These are phyloP conservation scores for Gallinago media DNA, from an alignment of 2,113 vertebrate species.

Conservation along the genomic window DNA sequence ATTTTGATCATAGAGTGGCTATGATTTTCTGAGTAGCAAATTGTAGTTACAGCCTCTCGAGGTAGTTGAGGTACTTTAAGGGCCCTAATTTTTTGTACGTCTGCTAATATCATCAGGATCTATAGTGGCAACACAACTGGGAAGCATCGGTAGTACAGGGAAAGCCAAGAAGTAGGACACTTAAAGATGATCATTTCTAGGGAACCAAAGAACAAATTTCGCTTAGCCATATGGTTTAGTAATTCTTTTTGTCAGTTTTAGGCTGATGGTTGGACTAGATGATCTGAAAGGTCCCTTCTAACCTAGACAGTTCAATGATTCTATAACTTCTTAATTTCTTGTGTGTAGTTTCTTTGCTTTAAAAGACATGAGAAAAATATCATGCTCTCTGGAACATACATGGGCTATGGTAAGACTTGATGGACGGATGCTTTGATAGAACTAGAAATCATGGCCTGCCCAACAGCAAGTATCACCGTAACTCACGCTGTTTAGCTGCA, in stretches of 20 bases:
- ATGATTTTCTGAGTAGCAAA: background rate
- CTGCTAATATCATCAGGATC: background rate
- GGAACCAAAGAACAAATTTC: background rate
- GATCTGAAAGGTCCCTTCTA: no score
- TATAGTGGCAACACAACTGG: background rate
- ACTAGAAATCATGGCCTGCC: background rate
- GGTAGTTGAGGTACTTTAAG: background rate
- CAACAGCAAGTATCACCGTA: background rate
- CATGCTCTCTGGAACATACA: background rate
- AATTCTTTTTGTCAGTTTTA: no score
- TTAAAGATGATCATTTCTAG: background rate
- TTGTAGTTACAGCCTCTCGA: background rate
- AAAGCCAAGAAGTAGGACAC: background rate
- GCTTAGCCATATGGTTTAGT: no score
- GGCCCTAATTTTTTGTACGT: background rate
- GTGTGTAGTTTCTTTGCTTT: background rate
- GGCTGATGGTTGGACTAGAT: no score
- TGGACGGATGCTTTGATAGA: background rate
- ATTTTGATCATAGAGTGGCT: background rate
- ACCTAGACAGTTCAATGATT: no score
- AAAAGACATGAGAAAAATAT: background rate
- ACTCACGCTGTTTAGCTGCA: background rate
- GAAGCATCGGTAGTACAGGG: background rate
- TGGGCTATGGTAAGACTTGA: background rate
- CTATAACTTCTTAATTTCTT: background rate